phyloP scores from a whole-genome alignment of 2,113 vertebrate genomes.

The Hirundichthys speculiger region DNA sequence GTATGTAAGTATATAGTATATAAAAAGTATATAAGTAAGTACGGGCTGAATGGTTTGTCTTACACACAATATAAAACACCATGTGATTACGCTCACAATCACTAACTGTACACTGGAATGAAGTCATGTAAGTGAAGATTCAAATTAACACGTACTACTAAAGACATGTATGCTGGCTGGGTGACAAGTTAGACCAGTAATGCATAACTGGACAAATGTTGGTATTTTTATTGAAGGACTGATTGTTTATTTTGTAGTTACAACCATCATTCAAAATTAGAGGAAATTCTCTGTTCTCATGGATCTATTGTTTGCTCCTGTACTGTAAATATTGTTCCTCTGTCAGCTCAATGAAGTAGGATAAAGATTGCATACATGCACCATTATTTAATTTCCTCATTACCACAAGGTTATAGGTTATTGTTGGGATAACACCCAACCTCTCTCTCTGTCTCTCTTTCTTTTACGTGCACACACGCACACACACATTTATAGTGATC shows the following conservation, averaged over 20 bases:
- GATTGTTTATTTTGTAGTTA: too few species aligned
- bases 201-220: too few species aligned
- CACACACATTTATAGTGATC: constrained; percentile 27
- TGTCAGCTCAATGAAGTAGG: constrained; percentile 23
- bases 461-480: not conserved
- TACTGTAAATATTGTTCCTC: constrained; percentile 56
- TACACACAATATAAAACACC: not conserved
- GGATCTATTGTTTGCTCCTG: constrained; percentile 1
- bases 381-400: constrained; percentile 63
- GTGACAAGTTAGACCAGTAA: not conserved
- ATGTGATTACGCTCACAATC: not conserved
- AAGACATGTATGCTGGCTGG: too few species aligned
- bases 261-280: too few species aligned
- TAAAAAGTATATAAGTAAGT: too few species aligned
- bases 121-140: too few species aligned
- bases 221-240: too few species aligned
- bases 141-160: too few species aligned
- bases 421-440: constrained; percentile 24
- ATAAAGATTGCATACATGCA: constrained; percentile 37
- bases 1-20: too few species aligned
- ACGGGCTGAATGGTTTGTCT: too few species aligned
- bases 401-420: constrained; percentile 30
- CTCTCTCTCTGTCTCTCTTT: too few species aligned
- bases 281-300: constrained; percentile 12
- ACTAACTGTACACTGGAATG: too few species aligned